phyloP scores from a whole-genome alignment of 2,888 invertebrate species.

The Deilephila porcellus region DNA sequence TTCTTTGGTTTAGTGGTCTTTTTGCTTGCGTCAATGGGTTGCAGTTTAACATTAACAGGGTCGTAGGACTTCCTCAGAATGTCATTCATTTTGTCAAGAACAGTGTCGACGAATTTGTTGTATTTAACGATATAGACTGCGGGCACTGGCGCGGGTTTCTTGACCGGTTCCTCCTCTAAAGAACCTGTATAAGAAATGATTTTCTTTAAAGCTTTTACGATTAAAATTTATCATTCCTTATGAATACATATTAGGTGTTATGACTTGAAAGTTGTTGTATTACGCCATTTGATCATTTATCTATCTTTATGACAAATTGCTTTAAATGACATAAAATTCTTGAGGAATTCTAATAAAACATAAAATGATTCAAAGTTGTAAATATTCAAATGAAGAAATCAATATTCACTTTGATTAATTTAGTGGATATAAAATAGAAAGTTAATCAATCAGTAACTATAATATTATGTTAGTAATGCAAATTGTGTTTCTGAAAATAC shows the following conservation, averaged over 20 bases:
- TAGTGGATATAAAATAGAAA: no score
- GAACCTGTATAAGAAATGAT: constrained; percentile 71
- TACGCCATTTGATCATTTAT: no score
- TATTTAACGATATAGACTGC: constrained; percentile 91
- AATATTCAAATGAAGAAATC: no score
- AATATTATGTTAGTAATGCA: no score
- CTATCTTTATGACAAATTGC: no score
- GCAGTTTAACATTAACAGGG: constrained; percentile 91
- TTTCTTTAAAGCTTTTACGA: not conserved
- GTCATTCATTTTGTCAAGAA: constrained; percentile 91
- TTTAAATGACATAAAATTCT: no score
- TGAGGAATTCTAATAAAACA: no score
- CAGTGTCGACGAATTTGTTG: constrained; percentile 93
- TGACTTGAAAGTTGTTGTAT: no score
- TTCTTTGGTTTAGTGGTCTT: constrained; percentile 81
- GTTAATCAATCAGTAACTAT: no score
- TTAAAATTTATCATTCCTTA: not conserved
- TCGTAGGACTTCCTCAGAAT: constrained; percentile 92
- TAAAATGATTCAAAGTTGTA: no score
- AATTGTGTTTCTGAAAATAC: no score
- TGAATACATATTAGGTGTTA: not conserved
- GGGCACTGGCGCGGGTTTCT: constrained; percentile 80
- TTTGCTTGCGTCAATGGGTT: constrained; percentile 83
- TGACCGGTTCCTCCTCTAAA: constrained; percentile 68
- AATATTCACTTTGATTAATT: no score